Conservation (phyloP, 37 sponge, comb jelly and placozoan species). For the Crambe crambe region DNA sequence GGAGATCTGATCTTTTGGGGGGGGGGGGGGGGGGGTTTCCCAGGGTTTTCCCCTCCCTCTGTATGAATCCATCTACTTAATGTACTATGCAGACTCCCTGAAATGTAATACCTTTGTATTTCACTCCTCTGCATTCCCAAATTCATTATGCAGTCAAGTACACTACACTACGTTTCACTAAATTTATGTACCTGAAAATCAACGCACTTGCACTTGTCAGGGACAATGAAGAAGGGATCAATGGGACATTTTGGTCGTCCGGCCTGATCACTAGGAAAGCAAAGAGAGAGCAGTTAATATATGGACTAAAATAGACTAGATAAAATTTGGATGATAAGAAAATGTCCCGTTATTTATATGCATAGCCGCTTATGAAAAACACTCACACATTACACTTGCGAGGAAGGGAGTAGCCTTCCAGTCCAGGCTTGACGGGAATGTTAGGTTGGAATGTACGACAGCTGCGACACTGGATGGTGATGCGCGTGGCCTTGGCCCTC, state of each 20-base stretch:
- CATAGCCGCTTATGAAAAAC: too few relatives aligned
- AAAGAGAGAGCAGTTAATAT: neutral
- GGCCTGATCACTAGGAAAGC: conserved; percentile 62
- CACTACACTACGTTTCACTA: too few relatives aligned
- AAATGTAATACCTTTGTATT: too few relatives aligned
- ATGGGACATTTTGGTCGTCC: conserved; percentile 92
- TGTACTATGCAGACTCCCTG: too few relatives aligned
- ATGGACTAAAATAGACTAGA: neutral
- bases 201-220: conserved; percentile 99
- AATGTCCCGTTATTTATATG: too few relatives aligned
- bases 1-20: neutral
- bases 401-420: conserved; percentile 96
- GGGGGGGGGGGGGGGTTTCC: neutral
- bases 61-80: too few relatives aligned
- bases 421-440: conserved; percentile 86
- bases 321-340: too few relatives aligned
- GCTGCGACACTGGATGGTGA: conserved; percentile 96
- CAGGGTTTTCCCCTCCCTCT: too few relatives aligned
- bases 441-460: conserved; percentile 74
- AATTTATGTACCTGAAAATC: conserved; percentile 94
- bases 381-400: conserved; percentile 80
- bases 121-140: too few relatives aligned
- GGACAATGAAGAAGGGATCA: conserved; percentile 97
- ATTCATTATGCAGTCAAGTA: too few relatives aligned
- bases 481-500: conserved; percentile 90